Evolutionary conservation across 2,888 invertebrate species (phyloP).

Genomic region (Alloplasta piceator): DNA sequence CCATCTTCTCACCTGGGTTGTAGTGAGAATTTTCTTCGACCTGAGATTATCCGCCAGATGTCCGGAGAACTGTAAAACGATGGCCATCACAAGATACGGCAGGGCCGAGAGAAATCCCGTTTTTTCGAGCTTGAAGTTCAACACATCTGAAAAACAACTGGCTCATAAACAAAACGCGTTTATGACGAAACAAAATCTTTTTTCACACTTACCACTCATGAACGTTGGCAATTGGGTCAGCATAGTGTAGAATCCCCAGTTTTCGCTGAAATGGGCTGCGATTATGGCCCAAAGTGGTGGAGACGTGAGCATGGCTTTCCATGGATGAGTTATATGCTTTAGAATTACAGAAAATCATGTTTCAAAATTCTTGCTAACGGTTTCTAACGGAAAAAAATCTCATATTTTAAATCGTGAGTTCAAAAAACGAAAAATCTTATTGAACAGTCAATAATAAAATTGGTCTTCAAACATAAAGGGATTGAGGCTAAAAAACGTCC

Average conservation of each 20-base stretch:
- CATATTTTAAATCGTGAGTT: too few species aligned
- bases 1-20: conserved; percentile 87
- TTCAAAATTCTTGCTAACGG: neutral
- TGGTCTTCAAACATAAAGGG: too few species aligned
- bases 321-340: conserved; percentile 88
- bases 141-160: conserved; percentile 86
- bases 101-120: conserved; percentile 94
- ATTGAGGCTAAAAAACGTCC: too few species aligned
- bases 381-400: too few species aligned
- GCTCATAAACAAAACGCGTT: neutral
- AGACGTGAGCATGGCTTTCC: conserved; percentile 90
- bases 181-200: conserved; percentile 3
- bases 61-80: conserved; percentile 91
- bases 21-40: conserved; percentile 86
- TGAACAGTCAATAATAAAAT: too few species aligned
- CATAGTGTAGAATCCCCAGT: conserved; percentile 95
- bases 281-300: conserved; percentile 93
- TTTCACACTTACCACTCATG: conserved; percentile 87
- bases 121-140: conserved; percentile 89
- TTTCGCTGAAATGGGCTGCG: conserved; percentile 93
- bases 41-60: conserved; percentile 92
- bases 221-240: conserved; percentile 93
- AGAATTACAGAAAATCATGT: conserved; percentile 29
- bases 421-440: too few species aligned
- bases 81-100: conserved; percentile 95